phyloP scores from a whole-genome alignment of 1,140 invertebrate genomes.

The Himalopsyche phryganea region DNA sequence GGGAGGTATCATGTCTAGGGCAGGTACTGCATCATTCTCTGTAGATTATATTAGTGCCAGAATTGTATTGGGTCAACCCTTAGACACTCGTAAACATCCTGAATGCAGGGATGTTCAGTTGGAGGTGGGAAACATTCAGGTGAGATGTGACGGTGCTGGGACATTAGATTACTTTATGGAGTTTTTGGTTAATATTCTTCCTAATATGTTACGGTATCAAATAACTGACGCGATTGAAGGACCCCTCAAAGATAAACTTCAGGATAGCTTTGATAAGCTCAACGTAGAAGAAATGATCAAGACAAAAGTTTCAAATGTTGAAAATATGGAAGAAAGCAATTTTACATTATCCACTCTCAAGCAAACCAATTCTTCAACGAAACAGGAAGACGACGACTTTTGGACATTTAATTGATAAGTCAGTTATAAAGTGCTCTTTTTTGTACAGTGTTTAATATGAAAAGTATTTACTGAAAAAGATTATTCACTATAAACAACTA shows the following conservation, averaged over 20 bases:
- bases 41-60: slow-evolving; percentile 68
- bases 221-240: slow-evolving; percentile 78
- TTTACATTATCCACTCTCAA: slow-evolving; percentile 46
- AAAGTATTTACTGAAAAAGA: not conserved
- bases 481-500: too few relatives aligned
- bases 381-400: slow-evolving; percentile 47
- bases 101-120: slow-evolving; percentile 69
- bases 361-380: slow-evolving; percentile 21
- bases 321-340: slow-evolving; percentile 52
- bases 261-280: slow-evolving; percentile 63
- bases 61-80: slow-evolving; percentile 65
- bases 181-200: slow-evolving; percentile 71
- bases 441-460: not conserved
- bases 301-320: slow-evolving; percentile 61
- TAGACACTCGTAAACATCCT: slow-evolving; percentile 71
- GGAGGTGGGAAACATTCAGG: slow-evolving; percentile 79
- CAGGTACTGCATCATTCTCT: slow-evolving; percentile 70
- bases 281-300: slow-evolving; percentile 70
- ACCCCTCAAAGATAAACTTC: slow-evolving; percentile 65
- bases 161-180: slow-evolving; percentile 78
- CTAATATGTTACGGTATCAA: slow-evolving; percentile 78
- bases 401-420: slow-evolving; percentile 42
- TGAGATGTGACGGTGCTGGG: slow-evolving; percentile 71
- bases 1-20: slow-evolving; percentile 62
- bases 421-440: not conserved